Evolutionary conservation across 2,888 invertebrate species (phyloP).

Genomic region (Cantharis rufa): DNA sequence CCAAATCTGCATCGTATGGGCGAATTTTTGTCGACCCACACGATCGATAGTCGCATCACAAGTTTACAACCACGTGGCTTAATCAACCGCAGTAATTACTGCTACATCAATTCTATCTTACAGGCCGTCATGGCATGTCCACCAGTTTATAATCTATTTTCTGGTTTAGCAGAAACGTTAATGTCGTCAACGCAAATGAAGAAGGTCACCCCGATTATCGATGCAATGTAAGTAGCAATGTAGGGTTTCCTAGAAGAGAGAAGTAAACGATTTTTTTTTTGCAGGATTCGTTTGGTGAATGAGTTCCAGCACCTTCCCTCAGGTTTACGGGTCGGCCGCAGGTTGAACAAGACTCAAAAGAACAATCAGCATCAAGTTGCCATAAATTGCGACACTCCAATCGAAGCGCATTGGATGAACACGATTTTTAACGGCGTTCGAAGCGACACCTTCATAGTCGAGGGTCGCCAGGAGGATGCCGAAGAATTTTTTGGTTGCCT

Average conservation of each 20-base stretch:
- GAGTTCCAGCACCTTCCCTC: constrained; percentile 75
- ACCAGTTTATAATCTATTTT: constrained; percentile 90
- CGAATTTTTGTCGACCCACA: constrained; percentile 76
- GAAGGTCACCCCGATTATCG: constrained; percentile 80
- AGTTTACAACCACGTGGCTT: constrained; percentile 87
- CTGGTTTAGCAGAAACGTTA: constrained; percentile 72
- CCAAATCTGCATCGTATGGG: constrained; percentile 73
- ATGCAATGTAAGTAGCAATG: constrained; percentile 79
- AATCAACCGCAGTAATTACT: constrained; percentile 92
- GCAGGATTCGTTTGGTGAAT: constrained; percentile 74
- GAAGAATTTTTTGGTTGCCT: constrained; percentile 95
- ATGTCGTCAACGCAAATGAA: constrained; percentile 56
- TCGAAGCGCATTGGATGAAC: constrained; percentile 88
- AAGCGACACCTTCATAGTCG: constrained; percentile 71
- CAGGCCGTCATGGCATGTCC: constrained; percentile 94
- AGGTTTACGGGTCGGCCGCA: constrained; percentile 57
- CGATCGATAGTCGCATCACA: constrained; percentile 77
- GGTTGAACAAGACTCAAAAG: constrained; percentile 58
- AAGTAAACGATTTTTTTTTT: not conserved
- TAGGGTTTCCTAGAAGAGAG: not conserved
- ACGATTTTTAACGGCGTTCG: constrained; percentile 80
- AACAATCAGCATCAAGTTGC: constrained; percentile 54
- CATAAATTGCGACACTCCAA: constrained; percentile 75
- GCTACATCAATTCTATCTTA: constrained; percentile 94
- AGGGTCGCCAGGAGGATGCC: constrained; percentile 95